Conservation (phyloP, 2,113 vertebrate genomes). For the Procavia capensis region DNA sequence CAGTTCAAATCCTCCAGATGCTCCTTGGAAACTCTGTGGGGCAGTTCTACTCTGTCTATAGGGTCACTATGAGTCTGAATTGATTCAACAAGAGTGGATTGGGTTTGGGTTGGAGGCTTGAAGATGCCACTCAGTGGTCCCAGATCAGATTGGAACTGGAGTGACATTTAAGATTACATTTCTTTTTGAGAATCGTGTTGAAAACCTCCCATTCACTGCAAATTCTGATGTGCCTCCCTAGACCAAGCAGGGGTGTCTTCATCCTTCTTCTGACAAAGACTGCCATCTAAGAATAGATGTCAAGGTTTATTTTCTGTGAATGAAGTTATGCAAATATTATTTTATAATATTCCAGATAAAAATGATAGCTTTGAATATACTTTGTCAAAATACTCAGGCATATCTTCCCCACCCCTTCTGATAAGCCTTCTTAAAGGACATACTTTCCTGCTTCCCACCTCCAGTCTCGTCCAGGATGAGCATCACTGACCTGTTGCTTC, state of each 20-base stretch:
- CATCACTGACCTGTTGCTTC: slow-evolving; percentile 6
- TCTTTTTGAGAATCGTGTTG: neutral
- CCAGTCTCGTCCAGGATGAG: neutral
- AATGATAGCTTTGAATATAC: neutral
- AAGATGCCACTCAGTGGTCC: neutral
- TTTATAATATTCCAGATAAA: slow-evolving; percentile 34
- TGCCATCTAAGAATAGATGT: neutral
- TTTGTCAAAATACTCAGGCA: neutral
- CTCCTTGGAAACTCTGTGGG: too few species aligned
- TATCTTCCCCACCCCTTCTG: neutral
- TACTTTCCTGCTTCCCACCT: neutral
- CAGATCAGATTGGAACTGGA: neutral
- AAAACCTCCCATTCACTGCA: neutral
- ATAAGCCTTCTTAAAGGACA: neutral
- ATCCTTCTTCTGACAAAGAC: neutral
- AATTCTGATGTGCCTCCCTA: neutral
- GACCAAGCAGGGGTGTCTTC: neutral
- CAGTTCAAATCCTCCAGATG: too few species aligned
- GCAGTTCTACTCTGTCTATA: too few species aligned
- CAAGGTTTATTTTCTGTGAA: slow-evolving; percentile 18
- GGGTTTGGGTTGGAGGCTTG: too few species aligned
- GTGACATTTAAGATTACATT: neutral
- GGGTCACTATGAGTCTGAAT: too few species aligned
- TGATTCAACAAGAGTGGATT: too few species aligned
- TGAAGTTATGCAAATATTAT: slow-evolving; percentile 29